Evolutionary conservation across 2,888 invertebrate genomes (phyloP).

Genomic region (Agrochola litura): DNA sequence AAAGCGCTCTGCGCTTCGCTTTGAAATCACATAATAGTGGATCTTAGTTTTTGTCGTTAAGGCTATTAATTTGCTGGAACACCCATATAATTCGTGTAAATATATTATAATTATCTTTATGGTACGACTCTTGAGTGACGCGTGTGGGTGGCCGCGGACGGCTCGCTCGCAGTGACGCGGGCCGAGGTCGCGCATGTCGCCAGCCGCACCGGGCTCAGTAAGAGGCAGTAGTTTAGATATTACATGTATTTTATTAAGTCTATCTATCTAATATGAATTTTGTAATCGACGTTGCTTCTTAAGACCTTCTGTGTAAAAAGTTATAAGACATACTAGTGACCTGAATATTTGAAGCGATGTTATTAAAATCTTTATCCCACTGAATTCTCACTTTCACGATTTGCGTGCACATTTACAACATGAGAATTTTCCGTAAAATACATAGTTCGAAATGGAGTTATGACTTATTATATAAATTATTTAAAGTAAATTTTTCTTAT

Average conservation of each 20-base stretch:
- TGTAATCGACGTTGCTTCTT: constrained; percentile 90
- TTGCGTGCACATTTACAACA: constrained; percentile 87
- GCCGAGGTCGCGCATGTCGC: constrained; percentile 37
- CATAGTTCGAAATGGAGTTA: constrained; percentile 87
- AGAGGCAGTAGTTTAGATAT: constrained; percentile 88
- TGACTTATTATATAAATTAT: constrained; percentile 89
- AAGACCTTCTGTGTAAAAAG: constrained; percentile 90
- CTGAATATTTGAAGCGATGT: constrained; percentile 89
- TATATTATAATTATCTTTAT: constrained; percentile 89
- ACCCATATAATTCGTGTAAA: constrained; percentile 90
- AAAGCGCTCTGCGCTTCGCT: constrained; percentile 86
- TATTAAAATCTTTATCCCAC: constrained; percentile 86
- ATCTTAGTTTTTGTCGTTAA: constrained; percentile 89
- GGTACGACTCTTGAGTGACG: constrained; percentile 85
- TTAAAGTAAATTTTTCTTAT: constrained; percentile 88
- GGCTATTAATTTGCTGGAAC: constrained; percentile 89
- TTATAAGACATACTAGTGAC: constrained; percentile 90
- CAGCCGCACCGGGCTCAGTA: constrained; percentile 71
- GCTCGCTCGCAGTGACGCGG: constrained; percentile 43
- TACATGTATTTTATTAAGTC: constrained; percentile 90
- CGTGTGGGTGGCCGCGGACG: constrained; percentile 59
- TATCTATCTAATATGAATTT: constrained; percentile 88
- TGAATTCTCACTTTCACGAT: constrained; percentile 89
- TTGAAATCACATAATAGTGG: constrained; percentile 89
- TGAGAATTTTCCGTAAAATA: constrained; percentile 85